Evolutionary conservation across 2,797 vertebrate species (phyloP), one percentile per base, ranked within the genome.

Genomic region (Dromococcyx pavoninus): DNA sequence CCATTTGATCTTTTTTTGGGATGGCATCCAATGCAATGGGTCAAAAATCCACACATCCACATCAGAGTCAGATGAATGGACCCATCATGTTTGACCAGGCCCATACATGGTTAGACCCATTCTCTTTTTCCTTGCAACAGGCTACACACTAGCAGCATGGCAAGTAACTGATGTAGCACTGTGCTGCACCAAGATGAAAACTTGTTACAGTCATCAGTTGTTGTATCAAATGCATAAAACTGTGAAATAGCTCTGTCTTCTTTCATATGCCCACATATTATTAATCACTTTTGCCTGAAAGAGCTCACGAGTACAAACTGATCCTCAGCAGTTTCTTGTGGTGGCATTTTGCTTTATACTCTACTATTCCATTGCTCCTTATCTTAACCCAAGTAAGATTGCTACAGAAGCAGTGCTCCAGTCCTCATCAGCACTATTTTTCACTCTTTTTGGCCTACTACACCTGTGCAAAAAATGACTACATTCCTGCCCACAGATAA

Each of bases 1-100:
- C 74, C 82, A 21, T 92, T 80, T 67, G 70, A 82, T 84, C 94
- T 93, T 91, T 84, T 61, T 70, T 58, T 88, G 77, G 66, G 57
- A 73, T 74, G 64, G 89, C 70, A 88, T 48, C 62, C 25, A 14
- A 92, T 23, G 37, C 64, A 94, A 75, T 23, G 71, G 69, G 64
- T 76, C 71, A 91, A 54, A 91, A 92, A 78, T 43, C 85, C 94
- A 70, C 64, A 84, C 77, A 81, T 62, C 79, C 92, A 79, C 78
- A 84, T 43, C n/a, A 72, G 50, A 81, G 53, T 75, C 82, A 91
- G 91, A 76, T 54, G 86, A 86, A 82, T 22, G 89, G 89, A 84
- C 76, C 62, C 39, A 17, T 16, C 60, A 35, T 9, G 32, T 84
- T 71, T 56, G 64, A 77, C 25, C 66, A 67, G 80, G 67, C 37